Conservation (phyloP, 2,888 invertebrate genomes). For the Gortyna flavago region DNA sequence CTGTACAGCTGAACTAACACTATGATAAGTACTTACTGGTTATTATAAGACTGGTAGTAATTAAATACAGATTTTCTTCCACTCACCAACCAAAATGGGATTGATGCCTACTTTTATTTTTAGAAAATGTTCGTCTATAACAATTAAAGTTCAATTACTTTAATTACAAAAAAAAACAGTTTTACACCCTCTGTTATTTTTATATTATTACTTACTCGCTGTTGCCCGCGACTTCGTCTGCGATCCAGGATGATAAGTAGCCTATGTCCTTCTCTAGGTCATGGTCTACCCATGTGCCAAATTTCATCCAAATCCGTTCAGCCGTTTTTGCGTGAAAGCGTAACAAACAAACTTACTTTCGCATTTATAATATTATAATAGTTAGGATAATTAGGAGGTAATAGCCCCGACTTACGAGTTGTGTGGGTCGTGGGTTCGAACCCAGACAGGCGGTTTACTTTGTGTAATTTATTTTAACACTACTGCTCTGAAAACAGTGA, state of each 20-base stretch:
- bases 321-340: too few relatives aligned
- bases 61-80: constrained; percentile 76
- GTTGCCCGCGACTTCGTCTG: too few relatives aligned
- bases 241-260: too few relatives aligned
- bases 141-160: constrained; percentile 43
- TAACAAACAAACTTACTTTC: too few relatives aligned
- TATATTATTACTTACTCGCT: neutral
- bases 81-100: constrained; percentile 56
- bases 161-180: neutral
- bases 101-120: constrained; percentile 27
- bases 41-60: constrained; percentile 46
- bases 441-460: neutral
- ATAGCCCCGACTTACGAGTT: neutral
- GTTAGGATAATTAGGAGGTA: too few relatives aligned
- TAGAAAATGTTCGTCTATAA: constrained; percentile 37
- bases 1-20: constrained; percentile 30
- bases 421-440: neutral
- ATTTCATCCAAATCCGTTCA: too few relatives aligned
- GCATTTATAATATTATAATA: too few relatives aligned
- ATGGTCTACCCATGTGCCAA: too few relatives aligned
- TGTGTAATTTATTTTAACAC: neutral
- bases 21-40: constrained; percentile 28
- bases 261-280: too few relatives aligned
- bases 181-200: neutral
- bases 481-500: neutral